Percentiles rank a stretch among this genome's conserved stretches.
Conservation (phyloP, 2,797 vertebrate genomes). For the Chelonia mydas region DNA sequence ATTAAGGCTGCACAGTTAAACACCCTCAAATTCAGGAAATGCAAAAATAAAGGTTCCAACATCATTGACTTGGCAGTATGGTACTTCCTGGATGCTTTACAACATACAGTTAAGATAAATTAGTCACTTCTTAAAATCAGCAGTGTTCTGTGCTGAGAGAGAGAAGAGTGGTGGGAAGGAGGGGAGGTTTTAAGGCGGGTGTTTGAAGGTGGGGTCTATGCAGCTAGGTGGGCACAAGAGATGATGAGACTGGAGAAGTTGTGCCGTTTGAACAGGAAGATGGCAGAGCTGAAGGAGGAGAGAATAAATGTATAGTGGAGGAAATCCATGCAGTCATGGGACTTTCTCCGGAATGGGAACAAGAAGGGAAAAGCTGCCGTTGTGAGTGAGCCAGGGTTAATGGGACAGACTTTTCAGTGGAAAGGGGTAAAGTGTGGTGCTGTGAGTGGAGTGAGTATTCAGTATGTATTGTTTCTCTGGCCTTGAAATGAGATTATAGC, state of each 20-base stretch:
- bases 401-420: not conserved
- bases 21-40: not conserved
- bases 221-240: not conserved
- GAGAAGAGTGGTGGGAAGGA: not conserved
- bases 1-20: not conserved
- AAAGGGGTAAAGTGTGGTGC: not conserved
- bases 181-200: not conserved
- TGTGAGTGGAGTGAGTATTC: not conserved
- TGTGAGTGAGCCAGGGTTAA: not conserved
- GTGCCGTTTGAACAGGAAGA: not conserved
- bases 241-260: not conserved
- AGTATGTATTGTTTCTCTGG: not conserved
- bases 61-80: not conserved
- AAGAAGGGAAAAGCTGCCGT: not conserved
- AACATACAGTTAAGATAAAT: not conserved
- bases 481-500: not conserved
- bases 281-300: not conserved
- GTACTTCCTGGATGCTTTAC: not conserved
- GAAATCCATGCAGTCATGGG: fast-evolving
- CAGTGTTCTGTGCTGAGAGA: not conserved
- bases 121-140: not conserved
- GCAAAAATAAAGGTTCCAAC: not conserved
- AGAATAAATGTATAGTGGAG: not conserved
- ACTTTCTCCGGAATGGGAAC: not conserved
- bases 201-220: not conserved